These are phyloP conservation scores for Monochamus alternatus DNA, from an alignment of 2,888 invertebrate genomes.

Conservation along the genomic window DNA sequence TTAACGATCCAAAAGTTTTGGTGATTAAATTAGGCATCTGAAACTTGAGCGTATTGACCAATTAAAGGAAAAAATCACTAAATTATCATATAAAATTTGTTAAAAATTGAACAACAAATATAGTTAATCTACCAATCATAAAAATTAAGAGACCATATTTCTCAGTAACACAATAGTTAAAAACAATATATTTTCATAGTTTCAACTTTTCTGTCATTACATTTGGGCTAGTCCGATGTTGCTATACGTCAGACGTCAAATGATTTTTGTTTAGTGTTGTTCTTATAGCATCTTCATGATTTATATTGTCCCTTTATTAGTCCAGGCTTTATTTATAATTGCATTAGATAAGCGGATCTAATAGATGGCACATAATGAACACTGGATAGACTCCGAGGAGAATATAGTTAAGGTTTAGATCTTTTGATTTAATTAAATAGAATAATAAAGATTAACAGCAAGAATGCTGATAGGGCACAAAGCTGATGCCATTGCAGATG, in stretches of 20 bases:
- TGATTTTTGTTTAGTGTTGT: conserved; percentile 40
- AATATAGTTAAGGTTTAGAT: conserved; percentile 33
- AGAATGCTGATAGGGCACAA: conserved; percentile 1
- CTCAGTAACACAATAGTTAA: too few species aligned
- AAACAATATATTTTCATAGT: too few species aligned
- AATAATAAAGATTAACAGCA: conserved; percentile 11
- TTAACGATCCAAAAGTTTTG: too few species aligned
- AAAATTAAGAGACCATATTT: too few species aligned
- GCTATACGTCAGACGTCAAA: not conserved
- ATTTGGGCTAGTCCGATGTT: conserved; percentile 10
- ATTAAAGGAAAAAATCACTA: too few species aligned
- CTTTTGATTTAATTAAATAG: conserved; percentile 33
- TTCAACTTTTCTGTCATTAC: too few species aligned
- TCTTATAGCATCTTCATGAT: conserved; percentile 39
- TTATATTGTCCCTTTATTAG: conserved; percentile 48
- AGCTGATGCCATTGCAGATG: not conserved
- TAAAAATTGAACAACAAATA: too few species aligned
- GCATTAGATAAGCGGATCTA: conserved; percentile 52
- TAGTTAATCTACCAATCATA: too few species aligned
- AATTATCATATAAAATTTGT: too few species aligned
- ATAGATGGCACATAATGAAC: conserved; percentile 40
- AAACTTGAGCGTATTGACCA: too few species aligned
- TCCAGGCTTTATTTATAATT: conserved; percentile 42
- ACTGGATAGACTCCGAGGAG: conserved; percentile 19
- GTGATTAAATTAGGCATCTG: too few species aligned